A percentile compares a stretch with the other conserved stretches of the same genome.
Conservation (phyloP, 1,140 invertebrate species). For the Dolichoris vasculosae region DNA sequence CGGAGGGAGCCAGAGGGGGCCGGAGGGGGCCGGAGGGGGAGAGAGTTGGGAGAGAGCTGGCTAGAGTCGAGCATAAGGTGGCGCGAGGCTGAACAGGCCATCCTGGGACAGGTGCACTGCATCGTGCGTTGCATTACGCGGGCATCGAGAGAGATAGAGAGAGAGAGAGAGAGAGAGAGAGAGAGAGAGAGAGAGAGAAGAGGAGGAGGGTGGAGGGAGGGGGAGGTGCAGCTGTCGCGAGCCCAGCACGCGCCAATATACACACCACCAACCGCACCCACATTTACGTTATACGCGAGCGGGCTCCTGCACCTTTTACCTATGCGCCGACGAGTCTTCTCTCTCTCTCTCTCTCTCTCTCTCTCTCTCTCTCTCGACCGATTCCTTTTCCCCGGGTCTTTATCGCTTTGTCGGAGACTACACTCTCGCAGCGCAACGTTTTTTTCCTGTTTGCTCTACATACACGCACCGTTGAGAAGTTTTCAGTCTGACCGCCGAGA, state of each 20-base stretch:
- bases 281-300: conserved; percentile 69
- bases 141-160: not conserved
- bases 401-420: not conserved
- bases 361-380: not conserved
- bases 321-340: not conserved
- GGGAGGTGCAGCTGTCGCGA: conserved; percentile 72
- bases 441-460: not conserved
- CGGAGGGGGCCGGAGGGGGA: conserved; percentile 3
- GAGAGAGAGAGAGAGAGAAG: not conserved
- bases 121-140: conserved; percentile 57
- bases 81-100: conserved; percentile 53
- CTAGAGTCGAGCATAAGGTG: conserved; percentile 46
- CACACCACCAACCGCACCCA: conserved; percentile 74
- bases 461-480: not conserved
- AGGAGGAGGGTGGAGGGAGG: not conserved
- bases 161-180: not conserved
- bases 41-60: not conserved
- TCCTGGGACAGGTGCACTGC: conserved; percentile 70
- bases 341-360: conserved; percentile 13
- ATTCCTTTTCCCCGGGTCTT: not conserved
- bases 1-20: conserved; percentile 27
- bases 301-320: conserved; percentile 42
- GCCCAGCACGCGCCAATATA: conserved; percentile 53
- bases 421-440: not conserved
- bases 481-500: not conserved